Evolutionary conservation across 2,797 vertebrate species (phyloP).

Genomic region (Mus spretus): DNA sequence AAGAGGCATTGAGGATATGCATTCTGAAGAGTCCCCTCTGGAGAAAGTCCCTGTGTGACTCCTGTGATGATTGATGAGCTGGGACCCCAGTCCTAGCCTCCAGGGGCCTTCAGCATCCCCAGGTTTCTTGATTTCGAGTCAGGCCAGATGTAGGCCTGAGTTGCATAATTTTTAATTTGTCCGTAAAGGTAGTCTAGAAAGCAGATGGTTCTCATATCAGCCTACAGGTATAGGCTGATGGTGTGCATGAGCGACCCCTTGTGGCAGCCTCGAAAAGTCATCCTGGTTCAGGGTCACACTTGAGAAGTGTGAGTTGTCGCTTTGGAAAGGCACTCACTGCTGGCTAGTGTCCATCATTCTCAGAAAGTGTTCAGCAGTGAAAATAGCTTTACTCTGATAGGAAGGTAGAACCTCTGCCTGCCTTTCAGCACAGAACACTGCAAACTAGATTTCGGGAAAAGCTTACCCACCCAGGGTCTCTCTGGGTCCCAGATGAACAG

Average conservation of each 20-base stretch:
- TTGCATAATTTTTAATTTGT: not conserved
- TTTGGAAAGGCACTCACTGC: accelerated
- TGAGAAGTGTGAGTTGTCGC: not conserved
- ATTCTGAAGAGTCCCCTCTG: not conserved
- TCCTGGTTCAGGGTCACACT: not conserved
- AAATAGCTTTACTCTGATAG: conserved; percentile 38
- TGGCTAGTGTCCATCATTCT: conserved; percentile 14
- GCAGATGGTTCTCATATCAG: not conserved
- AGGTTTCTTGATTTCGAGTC: not conserved
- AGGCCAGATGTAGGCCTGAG: not conserved
- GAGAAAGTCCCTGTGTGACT: not conserved
- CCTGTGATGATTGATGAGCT: not conserved
- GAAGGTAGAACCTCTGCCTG: not conserved
- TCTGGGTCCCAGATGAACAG: not conserved
- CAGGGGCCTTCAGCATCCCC: not conserved
- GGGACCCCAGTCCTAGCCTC: not conserved
- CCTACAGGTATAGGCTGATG: not conserved
- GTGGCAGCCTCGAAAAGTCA: conserved; percentile 44
- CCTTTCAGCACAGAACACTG: not conserved
- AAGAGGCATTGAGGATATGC: not conserved
- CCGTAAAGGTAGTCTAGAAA: not conserved
- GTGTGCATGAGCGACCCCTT: conserved; percentile 68
- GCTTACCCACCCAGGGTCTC: not conserved
- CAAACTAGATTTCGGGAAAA: not conserved
- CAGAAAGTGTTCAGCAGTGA: not conserved